Evolutionary conservation across 2,888 invertebrate species (phyloP).

Genomic region (Diarsia rubi): DNA sequence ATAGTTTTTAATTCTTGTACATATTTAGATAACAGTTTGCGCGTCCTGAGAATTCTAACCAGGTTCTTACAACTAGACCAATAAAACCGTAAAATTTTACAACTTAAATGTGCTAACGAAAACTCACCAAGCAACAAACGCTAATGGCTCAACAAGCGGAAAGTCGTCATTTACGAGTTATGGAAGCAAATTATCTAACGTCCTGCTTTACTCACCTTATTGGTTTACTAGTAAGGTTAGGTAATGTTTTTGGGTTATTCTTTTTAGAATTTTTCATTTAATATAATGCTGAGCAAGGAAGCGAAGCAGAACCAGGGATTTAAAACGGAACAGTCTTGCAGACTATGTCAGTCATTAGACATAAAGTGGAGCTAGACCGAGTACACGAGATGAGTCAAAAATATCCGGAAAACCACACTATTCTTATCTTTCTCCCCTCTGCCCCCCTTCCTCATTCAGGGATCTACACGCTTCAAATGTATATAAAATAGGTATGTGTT

Average conservation of each 20-base stretch:
- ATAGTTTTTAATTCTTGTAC: too few species aligned
- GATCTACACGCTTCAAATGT: background rate
- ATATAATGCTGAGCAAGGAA: background rate
- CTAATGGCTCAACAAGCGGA: background rate
- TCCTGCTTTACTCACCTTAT: background rate
- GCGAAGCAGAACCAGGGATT: background rate
- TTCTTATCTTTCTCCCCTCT: too few species aligned
- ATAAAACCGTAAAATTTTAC: background rate
- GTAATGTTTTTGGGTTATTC: background rate
- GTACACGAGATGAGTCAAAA: background rate
- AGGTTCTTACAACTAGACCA: background rate
- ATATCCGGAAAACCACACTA: background rate
- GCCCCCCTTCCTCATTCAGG: background rate
- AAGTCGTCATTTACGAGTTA: background rate
- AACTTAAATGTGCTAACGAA: background rate
- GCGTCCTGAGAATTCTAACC: too few species aligned
- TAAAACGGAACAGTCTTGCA: background rate
- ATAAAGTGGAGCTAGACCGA: background rate
- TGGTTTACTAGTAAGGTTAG: background rate
- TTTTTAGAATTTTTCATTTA: background rate
- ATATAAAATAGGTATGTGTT: too few species aligned
- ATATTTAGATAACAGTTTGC: too few species aligned
- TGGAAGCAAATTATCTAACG: constrained; percentile 8
- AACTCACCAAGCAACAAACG: background rate
- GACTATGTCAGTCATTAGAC: background rate